Evolutionary conservation across 2,797 vertebrate species (phyloP).

Genomic region (Falco rusticolus): DNA sequence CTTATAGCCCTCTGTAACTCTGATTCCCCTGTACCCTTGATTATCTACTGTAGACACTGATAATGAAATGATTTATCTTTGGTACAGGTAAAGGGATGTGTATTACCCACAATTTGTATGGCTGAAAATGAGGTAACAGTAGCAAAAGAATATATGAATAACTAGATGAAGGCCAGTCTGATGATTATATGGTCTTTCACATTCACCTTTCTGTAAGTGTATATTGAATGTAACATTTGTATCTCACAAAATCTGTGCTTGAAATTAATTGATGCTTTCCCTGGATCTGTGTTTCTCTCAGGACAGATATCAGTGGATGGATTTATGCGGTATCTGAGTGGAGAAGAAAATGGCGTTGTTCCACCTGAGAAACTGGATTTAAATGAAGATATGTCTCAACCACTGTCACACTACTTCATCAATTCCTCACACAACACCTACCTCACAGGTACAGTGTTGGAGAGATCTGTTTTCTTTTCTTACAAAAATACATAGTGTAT

Average conservation of each 20-base stretch:
- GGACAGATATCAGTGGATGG: conserved; percentile 97
- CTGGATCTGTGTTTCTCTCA: conserved; percentile 70
- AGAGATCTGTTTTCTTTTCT: neutral
- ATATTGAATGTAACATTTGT: neutral
- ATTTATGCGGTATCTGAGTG: conserved; percentile 90
- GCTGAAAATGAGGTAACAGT: neutral
- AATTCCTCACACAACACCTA: conserved; percentile 99
- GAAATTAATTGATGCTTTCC: neutral
- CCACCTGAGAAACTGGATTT: conserved; percentile 97
- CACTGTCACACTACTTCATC: conserved; percentile 98
- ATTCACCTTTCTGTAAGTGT: neutral
- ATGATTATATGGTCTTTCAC: neutral
- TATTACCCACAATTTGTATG: neutral
- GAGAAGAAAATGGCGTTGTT: conserved; percentile 94
- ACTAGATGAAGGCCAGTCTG: neutral
- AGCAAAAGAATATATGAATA: neutral
- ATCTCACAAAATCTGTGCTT: neutral
- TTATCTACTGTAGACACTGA: neutral
- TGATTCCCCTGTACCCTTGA: neutral
- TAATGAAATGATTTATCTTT: neutral
- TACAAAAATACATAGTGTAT: neutral
- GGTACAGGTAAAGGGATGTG: neutral
- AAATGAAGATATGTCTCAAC: conserved; percentile 97
- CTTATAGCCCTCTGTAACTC: neutral
- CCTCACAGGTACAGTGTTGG: conserved; percentile 88